Evolutionary conservation across 92 coral and sea anemone genomes (phyloP), one percentile per base, ranked within the genome.

Genomic region (Phymanthus crucifer): DNA sequence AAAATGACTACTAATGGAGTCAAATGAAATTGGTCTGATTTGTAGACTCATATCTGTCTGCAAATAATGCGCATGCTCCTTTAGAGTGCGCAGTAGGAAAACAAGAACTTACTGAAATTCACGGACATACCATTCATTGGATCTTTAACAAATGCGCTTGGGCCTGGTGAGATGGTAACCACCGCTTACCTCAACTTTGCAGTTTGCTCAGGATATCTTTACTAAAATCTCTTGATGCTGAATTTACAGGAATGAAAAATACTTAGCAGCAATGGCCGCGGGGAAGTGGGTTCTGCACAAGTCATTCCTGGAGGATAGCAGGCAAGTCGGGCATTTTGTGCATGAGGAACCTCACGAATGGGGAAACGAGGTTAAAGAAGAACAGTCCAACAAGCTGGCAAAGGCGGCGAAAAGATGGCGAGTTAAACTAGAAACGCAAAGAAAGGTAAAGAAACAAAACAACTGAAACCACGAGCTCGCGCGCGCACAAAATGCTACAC

Each of bases 201-300:
- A 5, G 48, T 17, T 43, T 43, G 48, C 14, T 43, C 48, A 43
- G 48, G 48, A 2, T 11, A 3, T 24, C 64, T 54, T 54, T 21
- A 21, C 27, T 54, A 8, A 54, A 3, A 54, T 21, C n/a, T 54
- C 14, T 54, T 54, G 10, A n/a, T 26, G 6, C n/a, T n/a, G n/a
- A 24, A 16, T 29, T 3, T 24, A 12, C 19, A 95, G 99, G 66
- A 95, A 93, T 82, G 99, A 95, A 83, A 95, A 95, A 80, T 93
- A 88, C 84, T 84, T 95, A 57, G 95, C 99, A 37, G 94, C 99
- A 4, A 88, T 94, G 57, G 98, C 98, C 4, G 99, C 99, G 37
- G 99, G 98, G 4, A 95, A 90, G 84, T 95, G 99, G 99, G 91
- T 95, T 36, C 90, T 95, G 2, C 99, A 89, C 88, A 95, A 95